Conservation (phyloP, 2,113 vertebrate genomes). For the Cervus canadensis region DNA sequence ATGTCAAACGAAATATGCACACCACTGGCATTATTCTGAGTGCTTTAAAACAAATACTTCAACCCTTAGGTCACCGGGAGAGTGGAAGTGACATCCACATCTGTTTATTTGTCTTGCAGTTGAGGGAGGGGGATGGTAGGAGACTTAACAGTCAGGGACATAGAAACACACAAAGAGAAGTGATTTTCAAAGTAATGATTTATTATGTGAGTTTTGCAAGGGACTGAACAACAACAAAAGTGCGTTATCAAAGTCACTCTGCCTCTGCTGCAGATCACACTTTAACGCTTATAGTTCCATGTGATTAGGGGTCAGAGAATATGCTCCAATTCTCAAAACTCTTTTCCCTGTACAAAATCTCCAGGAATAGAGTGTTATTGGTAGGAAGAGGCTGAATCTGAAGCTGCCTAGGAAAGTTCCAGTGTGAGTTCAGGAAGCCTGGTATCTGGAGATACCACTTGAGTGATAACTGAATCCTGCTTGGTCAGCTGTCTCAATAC, state of each 20-base stretch:
- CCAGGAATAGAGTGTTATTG: conserved; percentile 20
- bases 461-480: not conserved
- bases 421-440: not conserved
- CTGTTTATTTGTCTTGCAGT: conserved; percentile 40
- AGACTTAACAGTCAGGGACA: conserved; percentile 6
- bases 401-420: not conserved
- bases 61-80: conserved; percentile 24
- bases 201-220: conserved; percentile 33
- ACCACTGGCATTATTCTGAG: conserved; percentile 21
- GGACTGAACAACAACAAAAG: not conserved
- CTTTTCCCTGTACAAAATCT: conserved; percentile 2
- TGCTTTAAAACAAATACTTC: conserved; percentile 40
- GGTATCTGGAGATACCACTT: not conserved
- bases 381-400: conserved; percentile 1
- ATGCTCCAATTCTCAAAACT: not conserved
- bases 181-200: conserved; percentile 9
- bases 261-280: not conserved
- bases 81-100: not conserved
- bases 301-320: not conserved
- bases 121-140: not conserved
- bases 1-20: conserved; percentile 9
- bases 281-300: not conserved
- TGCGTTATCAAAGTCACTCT: not conserved
- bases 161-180: conserved; percentile 31
- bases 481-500: not conserved